These are phyloP conservation scores for Thalassarche chlororhynchos DNA, from an alignment of 2,113 vertebrate species.

Conservation along the genomic window DNA sequence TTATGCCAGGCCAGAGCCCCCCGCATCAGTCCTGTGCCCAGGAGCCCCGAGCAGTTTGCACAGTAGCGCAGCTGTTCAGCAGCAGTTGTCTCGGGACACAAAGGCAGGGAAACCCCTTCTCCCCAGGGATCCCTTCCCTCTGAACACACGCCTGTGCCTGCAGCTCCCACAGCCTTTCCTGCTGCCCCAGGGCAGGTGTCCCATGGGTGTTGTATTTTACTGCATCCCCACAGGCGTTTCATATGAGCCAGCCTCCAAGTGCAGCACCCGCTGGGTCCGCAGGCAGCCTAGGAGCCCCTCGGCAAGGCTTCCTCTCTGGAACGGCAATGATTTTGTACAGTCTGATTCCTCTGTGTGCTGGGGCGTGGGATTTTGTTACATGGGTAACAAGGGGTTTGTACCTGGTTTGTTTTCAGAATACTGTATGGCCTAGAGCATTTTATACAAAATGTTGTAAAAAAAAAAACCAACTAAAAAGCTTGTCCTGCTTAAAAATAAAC, in stretches of 20 bases:
- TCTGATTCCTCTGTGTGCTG: background rate
- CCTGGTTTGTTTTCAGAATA: background rate
- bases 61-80: too few species aligned
- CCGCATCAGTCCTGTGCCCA: accelerated
- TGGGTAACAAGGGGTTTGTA: background rate
- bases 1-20: background rate
- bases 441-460: background rate
- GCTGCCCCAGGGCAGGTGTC: accelerated
- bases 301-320: too few species aligned
- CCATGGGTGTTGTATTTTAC: accelerated
- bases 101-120: background rate
- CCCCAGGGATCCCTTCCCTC: background rate
- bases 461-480: background rate
- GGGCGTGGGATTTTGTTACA: background rate
- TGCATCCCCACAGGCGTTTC: accelerated
- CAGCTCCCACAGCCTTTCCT: background rate
- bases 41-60: background rate
- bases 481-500: background rate
- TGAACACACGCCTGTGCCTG: accelerated
- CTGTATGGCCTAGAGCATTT: background rate
- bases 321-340: background rate
- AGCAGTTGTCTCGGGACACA: background rate
- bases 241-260: accelerated
- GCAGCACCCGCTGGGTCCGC: accelerated
- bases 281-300: background rate